These are phyloP conservation scores for Mesaphorura yosii DNA, from an alignment of 1,140 invertebrate species.

Conservation along the genomic window DNA sequence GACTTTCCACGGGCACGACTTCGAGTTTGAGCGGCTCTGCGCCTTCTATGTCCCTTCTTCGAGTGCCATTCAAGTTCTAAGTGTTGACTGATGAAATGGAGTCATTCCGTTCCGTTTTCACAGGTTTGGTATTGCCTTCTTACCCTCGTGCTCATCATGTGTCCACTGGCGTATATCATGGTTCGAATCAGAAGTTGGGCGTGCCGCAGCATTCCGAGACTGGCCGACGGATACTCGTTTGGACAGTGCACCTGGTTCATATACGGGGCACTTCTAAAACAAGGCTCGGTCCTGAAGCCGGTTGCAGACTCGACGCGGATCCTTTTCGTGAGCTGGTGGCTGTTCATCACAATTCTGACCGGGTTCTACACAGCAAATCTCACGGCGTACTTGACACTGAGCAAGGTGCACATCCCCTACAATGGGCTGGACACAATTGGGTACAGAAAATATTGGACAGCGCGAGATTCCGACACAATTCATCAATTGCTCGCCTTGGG, in stretches of 20 bases:
- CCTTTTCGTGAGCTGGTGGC: constrained; percentile 80
- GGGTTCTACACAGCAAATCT: constrained; percentile 84
- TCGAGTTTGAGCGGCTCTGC: no score
- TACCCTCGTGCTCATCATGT: constrained; percentile 54
- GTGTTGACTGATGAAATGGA: no score
- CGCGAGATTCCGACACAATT: constrained; percentile 50
- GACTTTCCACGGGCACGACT: no score
- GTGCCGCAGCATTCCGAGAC: constrained; percentile 38
- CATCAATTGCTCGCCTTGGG: constrained; percentile 34
- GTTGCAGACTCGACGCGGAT: constrained; percentile 68
- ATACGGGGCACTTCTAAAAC: constrained; percentile 72
- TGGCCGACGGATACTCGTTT: constrained; percentile 48
- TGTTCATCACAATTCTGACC: constrained; percentile 73
- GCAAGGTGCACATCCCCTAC: constrained; percentile 64
- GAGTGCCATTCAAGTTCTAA: no score
- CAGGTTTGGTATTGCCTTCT: constrained; percentile 67
- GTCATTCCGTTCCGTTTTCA: not conserved
- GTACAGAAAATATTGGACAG: constrained; percentile 54
- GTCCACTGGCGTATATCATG: constrained; percentile 63
- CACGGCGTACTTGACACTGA: constrained; percentile 73
- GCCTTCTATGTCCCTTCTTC: no score
- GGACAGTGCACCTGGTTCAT: constrained; percentile 69
- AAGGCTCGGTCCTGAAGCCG: constrained; percentile 63
- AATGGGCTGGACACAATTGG: constrained; percentile 55
- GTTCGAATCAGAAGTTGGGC: constrained; percentile 47